phyloP scores from a whole-genome alignment of 2,888 invertebrate species.

The Aphidoletes aphidimyza region DNA sequence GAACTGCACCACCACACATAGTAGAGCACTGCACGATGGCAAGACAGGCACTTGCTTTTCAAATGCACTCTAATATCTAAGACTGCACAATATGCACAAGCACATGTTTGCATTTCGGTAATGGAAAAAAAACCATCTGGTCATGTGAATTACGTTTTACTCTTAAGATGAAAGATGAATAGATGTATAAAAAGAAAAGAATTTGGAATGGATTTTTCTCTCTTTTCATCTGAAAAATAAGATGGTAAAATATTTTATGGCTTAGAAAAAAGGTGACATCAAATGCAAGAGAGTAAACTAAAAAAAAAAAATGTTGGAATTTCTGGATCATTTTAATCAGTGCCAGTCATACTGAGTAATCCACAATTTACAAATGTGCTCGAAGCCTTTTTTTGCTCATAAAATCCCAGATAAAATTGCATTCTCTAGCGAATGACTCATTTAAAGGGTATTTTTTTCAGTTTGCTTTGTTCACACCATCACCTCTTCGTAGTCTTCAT shows the following conservation, averaged over 20 bases:
- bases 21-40: no score
- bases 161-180: neutral
- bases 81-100: neutral
- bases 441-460: conserved; percentile 15
- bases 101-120: conserved; percentile 25
- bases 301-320: neutral
- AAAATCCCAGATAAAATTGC: conserved; percentile 24
- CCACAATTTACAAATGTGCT: no score
- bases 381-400: neutral
- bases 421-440: conserved; percentile 36
- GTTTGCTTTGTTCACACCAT: neutral
- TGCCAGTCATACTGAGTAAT: neutral
- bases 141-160: neutral
- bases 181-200: neutral
- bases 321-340: conserved; percentile 26
- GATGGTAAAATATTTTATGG: neutral
- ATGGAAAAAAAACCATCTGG: conserved; percentile 30
- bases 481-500: neutral
- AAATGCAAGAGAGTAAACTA: neutral
- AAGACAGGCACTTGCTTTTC: conserved; percentile 14
- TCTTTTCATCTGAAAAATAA: neutral
- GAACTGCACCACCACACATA: neutral
- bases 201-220: neutral
- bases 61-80: neutral
- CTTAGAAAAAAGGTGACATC: neutral